Evolutionary conservation across 2,888 invertebrate genomes (phyloP).

Genomic region (Limnephilus marmoratus): DNA sequence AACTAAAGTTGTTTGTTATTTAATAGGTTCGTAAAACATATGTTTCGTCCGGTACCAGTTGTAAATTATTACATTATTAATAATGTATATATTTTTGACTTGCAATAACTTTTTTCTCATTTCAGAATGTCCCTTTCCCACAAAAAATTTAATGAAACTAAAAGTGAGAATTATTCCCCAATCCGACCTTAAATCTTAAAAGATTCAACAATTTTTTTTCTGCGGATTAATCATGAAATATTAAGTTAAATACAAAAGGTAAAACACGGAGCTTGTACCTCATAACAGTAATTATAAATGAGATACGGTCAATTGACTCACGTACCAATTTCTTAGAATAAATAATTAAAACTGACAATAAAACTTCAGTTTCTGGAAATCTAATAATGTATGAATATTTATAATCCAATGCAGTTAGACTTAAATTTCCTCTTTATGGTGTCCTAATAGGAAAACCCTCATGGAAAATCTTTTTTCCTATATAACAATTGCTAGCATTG

Average conservation of each 20-base stretch:
- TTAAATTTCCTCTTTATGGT: no score
- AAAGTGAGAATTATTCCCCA: no score
- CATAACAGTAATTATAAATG: not conserved
- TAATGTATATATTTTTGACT: not conserved
- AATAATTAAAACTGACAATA: not conserved
- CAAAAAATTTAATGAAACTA: no score
- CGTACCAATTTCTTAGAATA: not conserved
- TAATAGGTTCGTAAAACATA: not conserved
- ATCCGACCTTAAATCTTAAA: no score
- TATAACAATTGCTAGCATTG: no score
- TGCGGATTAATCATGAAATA: no score
- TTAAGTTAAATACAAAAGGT: not conserved
- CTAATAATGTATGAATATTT: not conserved
- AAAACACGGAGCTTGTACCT: not conserved
- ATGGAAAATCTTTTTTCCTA: no score
- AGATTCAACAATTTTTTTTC: no score
- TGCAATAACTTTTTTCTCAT: no score
- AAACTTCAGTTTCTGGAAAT: not conserved
- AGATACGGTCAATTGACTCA: not conserved
- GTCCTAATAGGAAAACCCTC: no score
- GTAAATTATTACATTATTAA: not conserved
- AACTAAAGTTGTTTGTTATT: not conserved
- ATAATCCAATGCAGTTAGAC: no score
- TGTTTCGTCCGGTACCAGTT: not conserved
- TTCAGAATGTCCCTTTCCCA: no score